Base-by-base conservation (phyloP, 2,888 invertebrate genomes). In the Apamea crenata region DNA sequence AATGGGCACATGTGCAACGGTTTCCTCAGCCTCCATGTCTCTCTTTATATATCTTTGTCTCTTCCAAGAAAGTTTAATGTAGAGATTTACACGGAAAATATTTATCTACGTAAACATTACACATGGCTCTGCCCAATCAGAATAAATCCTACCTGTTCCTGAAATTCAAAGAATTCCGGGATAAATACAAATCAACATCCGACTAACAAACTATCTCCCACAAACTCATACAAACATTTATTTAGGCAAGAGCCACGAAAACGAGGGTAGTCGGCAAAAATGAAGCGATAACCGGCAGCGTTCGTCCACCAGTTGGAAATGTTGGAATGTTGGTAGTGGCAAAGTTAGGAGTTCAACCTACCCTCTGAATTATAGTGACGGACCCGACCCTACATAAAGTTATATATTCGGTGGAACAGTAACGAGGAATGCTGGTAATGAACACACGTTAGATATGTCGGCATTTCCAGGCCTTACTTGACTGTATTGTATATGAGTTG, bases 311-410 rank as follows among this genome's bases (percentile, higher is more conserved):
- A 29, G 73, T 75, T 67, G 50, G 63, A 73, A 25, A 79, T 65
- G 79, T 81, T 47, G 75, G 87, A 67, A 84, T 84, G 74, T 84
- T 10, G 74, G 69, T 67, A 75, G 50, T 59, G 36, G 63, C 16
- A 67, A 75, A 77, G 77, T 85, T 80, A 50, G 53, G 61, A 75
- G 84, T 84, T 78, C 71, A 61, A 67, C 40, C 32, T 70, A 63
- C 86, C 74, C 68, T 83, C 68, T 80, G 77, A 84, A 87, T 77
- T 84, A 84, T 77, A 81, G 77, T 81, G 87, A 84, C 73, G 85
- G 81, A 70, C 36, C 75, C 68, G 18, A 69, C 65, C 84, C 56
- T 63, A 72, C 47, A 65, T 70, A 80, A 84, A 85, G 74, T 84
- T 77, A 83, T 84, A 67, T 86, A 76, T 83, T 80, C 63, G 50